phyloP scores from a whole-genome alignment of 2,113 vertebrate species.

The Podarcis raffonei region DNA sequence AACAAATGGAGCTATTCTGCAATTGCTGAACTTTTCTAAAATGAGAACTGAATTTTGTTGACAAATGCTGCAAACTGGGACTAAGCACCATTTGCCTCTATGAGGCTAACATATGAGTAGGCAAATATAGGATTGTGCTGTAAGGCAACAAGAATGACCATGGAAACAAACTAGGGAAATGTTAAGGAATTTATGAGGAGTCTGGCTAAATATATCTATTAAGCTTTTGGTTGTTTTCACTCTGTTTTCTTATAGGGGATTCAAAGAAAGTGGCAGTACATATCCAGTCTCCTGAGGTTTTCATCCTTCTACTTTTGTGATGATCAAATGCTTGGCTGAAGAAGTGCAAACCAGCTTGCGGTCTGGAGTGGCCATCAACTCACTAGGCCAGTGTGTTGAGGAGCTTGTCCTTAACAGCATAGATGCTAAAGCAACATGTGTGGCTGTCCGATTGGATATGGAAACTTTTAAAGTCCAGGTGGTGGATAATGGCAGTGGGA shows the following conservation, averaged over 20 bases:
- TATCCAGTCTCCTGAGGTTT: background rate
- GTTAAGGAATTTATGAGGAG: background rate
- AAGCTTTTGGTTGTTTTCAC: conserved; percentile 4
- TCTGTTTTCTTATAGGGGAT: conserved; percentile 10
- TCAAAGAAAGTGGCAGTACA: conserved; percentile 43
- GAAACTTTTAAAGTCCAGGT: conserved; percentile 93
- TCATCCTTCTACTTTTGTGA: conserved; percentile 59
- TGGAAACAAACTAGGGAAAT: background rate
- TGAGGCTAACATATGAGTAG: background rate
- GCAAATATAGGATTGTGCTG: background rate
- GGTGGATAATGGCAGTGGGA: conserved; percentile 90
- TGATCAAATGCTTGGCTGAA: conserved; percentile 85
- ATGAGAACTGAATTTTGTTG: background rate
- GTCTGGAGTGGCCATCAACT: conserved; percentile 86
- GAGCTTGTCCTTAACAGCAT: conserved; percentile 93
- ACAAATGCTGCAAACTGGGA: background rate
- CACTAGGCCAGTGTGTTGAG: conserved; percentile 90
- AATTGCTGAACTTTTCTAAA: background rate
- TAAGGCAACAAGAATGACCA: background rate
- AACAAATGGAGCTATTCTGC: background rate
- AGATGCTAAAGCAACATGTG: conserved; percentile 90
- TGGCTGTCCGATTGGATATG: conserved; percentile 88
- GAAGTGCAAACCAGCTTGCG: conserved; percentile 87
- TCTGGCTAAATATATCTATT: background rate
- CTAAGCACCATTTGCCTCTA: background rate